A percentile compares a stretch with the other conserved stretches of the same genome.
Conservation (phyloP, 2,113 vertebrate genomes). For the Nansenia antarctica region DNA sequence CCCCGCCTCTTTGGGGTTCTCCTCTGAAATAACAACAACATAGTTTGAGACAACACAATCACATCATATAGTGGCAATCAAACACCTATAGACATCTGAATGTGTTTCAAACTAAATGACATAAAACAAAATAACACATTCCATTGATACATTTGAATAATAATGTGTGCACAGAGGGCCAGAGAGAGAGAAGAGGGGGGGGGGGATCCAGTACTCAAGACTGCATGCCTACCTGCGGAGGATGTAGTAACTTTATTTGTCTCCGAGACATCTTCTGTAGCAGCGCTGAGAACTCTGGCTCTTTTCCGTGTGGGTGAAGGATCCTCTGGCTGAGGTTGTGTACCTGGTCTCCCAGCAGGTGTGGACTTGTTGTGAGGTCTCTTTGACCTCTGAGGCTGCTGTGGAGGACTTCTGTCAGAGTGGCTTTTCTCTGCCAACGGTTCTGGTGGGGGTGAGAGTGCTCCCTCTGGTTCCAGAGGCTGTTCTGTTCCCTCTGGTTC, state of each 20-base stretch:
- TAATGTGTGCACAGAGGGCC: not conserved
- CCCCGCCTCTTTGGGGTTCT: not conserved
- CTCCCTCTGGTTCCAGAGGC: not conserved
- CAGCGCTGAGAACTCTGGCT: slow-evolving; percentile 21
- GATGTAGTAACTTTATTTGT: not conserved
- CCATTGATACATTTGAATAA: too few relatives aligned
- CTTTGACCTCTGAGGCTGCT: not conserved
- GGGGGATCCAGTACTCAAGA: not conserved
- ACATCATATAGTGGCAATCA: too few relatives aligned
- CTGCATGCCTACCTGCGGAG: slow-evolving; percentile 26
- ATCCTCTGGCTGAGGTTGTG: not conserved
- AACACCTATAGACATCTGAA: too few relatives aligned
- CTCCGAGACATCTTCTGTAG: slow-evolving; percentile 5
- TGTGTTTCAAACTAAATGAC: too few relatives aligned
- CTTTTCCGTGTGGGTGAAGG: slow-evolving; percentile 34
- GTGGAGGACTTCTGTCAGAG: not conserved
- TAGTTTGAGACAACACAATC: not conserved
- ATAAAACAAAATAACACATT: too few relatives aligned
- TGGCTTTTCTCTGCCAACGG: not conserved
- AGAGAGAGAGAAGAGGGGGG: not conserved
- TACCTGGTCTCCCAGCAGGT: not conserved
- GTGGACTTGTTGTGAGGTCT: not conserved
- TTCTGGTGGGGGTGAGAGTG: not conserved
- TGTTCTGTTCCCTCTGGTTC: not conserved
- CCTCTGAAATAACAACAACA: not conserved